Evolutionary conservation across 2,797 vertebrate species (phyloP).

Genomic region (Trematomus bernacchii): DNA sequence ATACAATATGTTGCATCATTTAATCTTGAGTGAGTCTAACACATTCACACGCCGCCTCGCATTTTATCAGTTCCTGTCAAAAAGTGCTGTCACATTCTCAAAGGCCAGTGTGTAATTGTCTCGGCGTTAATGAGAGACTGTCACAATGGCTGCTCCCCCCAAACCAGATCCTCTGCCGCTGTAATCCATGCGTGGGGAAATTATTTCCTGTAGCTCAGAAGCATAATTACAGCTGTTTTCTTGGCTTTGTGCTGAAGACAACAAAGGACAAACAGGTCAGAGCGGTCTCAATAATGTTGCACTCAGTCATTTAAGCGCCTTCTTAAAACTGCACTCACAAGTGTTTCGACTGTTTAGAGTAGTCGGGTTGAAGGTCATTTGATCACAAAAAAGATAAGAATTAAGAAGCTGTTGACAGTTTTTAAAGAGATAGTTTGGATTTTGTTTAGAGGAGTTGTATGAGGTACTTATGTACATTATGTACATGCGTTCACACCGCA

Average conservation of each 20-base stretch:
- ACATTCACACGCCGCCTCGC: constrained; percentile 8
- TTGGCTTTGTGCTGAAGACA: constrained; percentile 42
- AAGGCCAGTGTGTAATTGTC: constrained; percentile 67
- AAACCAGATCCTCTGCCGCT: constrained; percentile 62
- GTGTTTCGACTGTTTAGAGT: constrained; percentile 28
- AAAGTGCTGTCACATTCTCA: constrained; percentile 42
- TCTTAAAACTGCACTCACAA: neutral
- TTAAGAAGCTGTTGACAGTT: constrained; percentile 6
- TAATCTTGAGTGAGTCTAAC: neutral
- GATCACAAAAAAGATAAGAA: neutral
- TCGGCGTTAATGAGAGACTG: constrained; percentile 72
- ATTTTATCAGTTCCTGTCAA: constrained; percentile 44
- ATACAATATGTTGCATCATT: neutral
- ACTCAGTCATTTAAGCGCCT: constrained; percentile 8
- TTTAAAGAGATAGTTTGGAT: neutral
- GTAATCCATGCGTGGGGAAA: constrained; percentile 63
- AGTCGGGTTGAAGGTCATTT: constrained; percentile 1
- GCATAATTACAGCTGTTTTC: constrained; percentile 51
- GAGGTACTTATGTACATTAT: too few relatives aligned
- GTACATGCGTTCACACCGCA: too few relatives aligned
- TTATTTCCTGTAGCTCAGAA: constrained; percentile 57
- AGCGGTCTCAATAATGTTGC: constrained; percentile 32
- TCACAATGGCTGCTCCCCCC: constrained; percentile 56
- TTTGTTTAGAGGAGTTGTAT: too few relatives aligned
- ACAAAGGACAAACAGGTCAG: constrained; percentile 54